Evolutionary conservation across 2,797 vertebrate genomes (phyloP).

Genomic region (Dipus sagitta): DNA sequence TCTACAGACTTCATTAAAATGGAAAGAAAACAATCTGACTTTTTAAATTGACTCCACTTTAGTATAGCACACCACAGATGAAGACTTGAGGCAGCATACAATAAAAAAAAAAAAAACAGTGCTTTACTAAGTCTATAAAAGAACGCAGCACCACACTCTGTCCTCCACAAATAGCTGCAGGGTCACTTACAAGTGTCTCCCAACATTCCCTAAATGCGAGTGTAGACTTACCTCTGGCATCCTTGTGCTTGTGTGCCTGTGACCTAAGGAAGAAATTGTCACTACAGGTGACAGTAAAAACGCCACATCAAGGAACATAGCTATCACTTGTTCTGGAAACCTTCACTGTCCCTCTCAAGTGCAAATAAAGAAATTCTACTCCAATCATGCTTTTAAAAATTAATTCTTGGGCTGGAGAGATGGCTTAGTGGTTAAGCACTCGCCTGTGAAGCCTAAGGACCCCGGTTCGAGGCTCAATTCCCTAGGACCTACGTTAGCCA

Average conservation of each 20-base stretch:
- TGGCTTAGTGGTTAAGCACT: too few species aligned
- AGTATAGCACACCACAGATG: background rate
- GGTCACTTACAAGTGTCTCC: background rate
- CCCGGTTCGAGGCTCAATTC: too few species aligned
- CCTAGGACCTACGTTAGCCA: too few species aligned
- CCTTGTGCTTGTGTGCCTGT: background rate
- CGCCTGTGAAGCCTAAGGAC: too few species aligned
- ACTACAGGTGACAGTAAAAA: background rate
- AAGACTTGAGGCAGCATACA: conserved; percentile 17
- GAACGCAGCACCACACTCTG: background rate
- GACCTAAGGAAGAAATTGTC: background rate
- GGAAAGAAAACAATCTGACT: conserved; percentile 48
- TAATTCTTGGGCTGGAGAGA: too few species aligned
- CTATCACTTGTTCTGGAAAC: background rate
- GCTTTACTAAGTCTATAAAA: conserved; percentile 12
- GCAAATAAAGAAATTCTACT: conserved; percentile 48
- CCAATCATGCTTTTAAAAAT: conserved; percentile 13
- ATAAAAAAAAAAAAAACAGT: conserved; percentile 8
- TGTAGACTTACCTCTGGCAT: background rate
- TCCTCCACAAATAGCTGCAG: background rate
- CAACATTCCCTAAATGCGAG: background rate
- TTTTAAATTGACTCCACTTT: conserved; percentile 53
- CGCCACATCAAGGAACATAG: background rate
- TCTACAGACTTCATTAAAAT: conserved; percentile 66
- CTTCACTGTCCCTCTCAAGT: background rate